A percentile compares a stretch with the other conserved stretches of the same genome.
Evolutionary conservation across 2,113 vertebrate genomes (phyloP).

Genomic region (Tamias sibiricus): DNA sequence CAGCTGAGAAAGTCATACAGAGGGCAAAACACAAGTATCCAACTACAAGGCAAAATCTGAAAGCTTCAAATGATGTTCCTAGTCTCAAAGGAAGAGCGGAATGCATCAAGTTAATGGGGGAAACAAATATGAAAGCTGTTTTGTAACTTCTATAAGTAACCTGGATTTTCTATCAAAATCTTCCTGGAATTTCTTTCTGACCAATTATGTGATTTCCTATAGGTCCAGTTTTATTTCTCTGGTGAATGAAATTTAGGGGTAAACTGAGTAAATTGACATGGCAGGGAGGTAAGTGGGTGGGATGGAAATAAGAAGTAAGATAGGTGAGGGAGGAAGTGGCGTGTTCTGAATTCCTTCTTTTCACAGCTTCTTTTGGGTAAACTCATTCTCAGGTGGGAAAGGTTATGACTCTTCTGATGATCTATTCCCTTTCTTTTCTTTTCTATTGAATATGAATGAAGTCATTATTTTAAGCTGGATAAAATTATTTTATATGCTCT

Average conservation of each 20-base stretch:
- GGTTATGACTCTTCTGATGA: not conserved
- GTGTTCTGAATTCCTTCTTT: not conserved
- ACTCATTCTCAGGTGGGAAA: not conserved
- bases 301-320: not conserved
- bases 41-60: not conserved
- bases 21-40: not conserved
- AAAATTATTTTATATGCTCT: constrained; percentile 24
- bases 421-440: not conserved
- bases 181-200: not conserved
- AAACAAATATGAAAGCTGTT: not conserved
- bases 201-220: not conserved
- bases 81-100: not conserved
- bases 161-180: not conserved
- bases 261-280: too few species aligned
- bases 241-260: not conserved
- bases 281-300: too few species aligned
- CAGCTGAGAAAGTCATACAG: not conserved
- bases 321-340: not conserved
- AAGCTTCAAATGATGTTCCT: not conserved
- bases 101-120: not conserved
- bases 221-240: not conserved
- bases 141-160: not conserved
- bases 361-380: not conserved
- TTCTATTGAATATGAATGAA: constrained; percentile 26
- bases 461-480: constrained; percentile 29